Conservation (phyloP, 2,888 invertebrate genomes). For the Pherbina coryleti region DNA sequence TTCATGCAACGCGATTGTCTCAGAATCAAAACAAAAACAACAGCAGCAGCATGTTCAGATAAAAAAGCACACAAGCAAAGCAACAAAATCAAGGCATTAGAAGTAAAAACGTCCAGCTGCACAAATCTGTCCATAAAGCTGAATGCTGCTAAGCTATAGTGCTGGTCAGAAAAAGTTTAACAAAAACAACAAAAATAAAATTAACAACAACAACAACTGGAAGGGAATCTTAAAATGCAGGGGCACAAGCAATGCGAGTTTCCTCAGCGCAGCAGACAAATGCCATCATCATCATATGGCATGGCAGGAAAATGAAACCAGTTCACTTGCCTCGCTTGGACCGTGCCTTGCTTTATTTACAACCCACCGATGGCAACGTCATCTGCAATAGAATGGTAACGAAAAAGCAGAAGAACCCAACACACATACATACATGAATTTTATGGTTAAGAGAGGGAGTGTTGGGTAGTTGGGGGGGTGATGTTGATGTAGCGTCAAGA, state of each 20-base stretch:
- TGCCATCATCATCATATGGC: neutral
- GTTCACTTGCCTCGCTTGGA: slow-evolving; percentile 35
- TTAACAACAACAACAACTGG: slow-evolving; percentile 20
- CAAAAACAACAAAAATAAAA: slow-evolving; percentile 17
- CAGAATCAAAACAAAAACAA: slow-evolving; percentile 31
- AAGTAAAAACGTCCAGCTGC: slow-evolving; percentile 9
- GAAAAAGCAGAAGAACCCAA: neutral
- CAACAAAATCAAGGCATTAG: slow-evolving; percentile 19
- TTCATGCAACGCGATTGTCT: neutral
- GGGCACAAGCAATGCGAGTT: neutral
- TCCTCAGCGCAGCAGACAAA: slow-evolving; percentile 17
- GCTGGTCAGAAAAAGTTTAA: neutral
- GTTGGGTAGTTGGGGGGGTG: neutral
- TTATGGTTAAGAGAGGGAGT: neutral
- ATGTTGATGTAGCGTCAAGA: slow-evolving; percentile 46
- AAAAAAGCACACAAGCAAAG: neutral
- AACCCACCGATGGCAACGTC: neutral
- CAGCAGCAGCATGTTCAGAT: neutral
- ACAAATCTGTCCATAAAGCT: neutral
- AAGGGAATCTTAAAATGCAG: neutral
- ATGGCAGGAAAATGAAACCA: slow-evolving; percentile 44
- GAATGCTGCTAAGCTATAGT: neutral
- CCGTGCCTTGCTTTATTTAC: slow-evolving; percentile 15
- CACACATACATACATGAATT: slow-evolving; percentile 46
- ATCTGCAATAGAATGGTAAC: slow-evolving; percentile 38